Evolutionary conservation across 2,113 vertebrate species (phyloP), one percentile per base, ranked within the genome.

Genomic region (Pteronura brasiliensis): DNA sequence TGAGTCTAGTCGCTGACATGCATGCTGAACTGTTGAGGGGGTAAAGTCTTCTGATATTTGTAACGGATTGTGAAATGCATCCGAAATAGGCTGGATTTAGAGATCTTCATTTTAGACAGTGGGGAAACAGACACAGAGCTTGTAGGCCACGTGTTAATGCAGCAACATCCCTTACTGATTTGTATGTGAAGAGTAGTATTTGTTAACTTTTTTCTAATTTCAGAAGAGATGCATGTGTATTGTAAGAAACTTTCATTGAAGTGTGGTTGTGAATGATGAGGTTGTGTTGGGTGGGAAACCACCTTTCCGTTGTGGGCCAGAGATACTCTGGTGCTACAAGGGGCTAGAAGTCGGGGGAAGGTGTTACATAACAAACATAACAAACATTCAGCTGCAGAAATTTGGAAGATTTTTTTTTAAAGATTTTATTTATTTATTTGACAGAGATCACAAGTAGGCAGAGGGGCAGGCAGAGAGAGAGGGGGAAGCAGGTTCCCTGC

Each of bases 71-170:
- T 72, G 61, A 93, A 86, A 71, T 93, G 25, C 23, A 77, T 83
- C n/a, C 44, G n/a, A 71, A 87, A n/a, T 86, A 76, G 23, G 49
- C 36, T 90, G 21, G 44, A 29, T 82, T 95, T 65, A 71, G 49
- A 91, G n/a, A 31, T 69, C 59, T 47, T 86, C 67, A 87, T 82
- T 97, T 90, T 77, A 63, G 76, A 91, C 59, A 83, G 49, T 34
- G 52, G 27, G 49, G 29, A 17, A 80, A 47, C 69, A 42, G 31
- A 79, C 57, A 39, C 59, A 79, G 44, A 85, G 67, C 0, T 59
- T 82, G 20, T 47, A 69, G 61, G 34, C 7, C 23, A 3, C 2
- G 12, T 52, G 9, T 74, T 92, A 81, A 77, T 6, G 17, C 36
- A 12, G 4, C 49, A 63, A 14, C 11, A 34, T 65, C 36, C 59